These are phyloP conservation scores for Chymomyza fuscimana DNA, from an alignment of 2,888 invertebrate species.

Conservation along the genomic window DNA sequence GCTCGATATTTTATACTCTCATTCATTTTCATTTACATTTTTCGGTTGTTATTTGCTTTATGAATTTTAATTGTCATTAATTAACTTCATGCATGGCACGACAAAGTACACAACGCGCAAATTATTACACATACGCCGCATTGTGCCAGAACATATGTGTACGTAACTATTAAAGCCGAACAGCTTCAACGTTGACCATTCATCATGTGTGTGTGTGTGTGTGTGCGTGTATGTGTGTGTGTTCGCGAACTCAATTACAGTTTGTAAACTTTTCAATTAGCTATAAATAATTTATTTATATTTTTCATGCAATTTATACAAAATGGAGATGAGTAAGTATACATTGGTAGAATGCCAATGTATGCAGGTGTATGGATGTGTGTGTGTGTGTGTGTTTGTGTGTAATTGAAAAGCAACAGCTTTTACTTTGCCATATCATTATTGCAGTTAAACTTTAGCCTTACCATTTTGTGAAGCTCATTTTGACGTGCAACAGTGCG, in stretches of 20 bases:
- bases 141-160: conserved; percentile 10
- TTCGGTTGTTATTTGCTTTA: conserved; percentile 67
- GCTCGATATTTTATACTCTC: conserved; percentile 47
- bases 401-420: neutral
- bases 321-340: neutral
- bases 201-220: conserved; percentile 41
- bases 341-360: conserved; percentile 37
- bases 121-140: conserved; percentile 60
- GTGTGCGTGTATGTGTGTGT: conserved; percentile 18
- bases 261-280: conserved; percentile 78
- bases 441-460: conserved; percentile 60
- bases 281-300: conserved; percentile 74
- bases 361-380: conserved; percentile 1
- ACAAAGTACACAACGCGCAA: conserved; percentile 29
- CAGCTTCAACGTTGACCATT: conserved; percentile 50
- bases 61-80: conserved; percentile 78
- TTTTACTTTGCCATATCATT: conserved; percentile 43
- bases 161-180: neutral
- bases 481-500: conserved; percentile 67
- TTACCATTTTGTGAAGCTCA: conserved; percentile 46
- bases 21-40: conserved; percentile 70
- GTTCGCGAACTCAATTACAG: conserved; percentile 72
- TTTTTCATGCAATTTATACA: conserved; percentile 65
- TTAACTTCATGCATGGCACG: conserved; percentile 59
- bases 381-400: neutral